Base-by-base conservation (phyloP, 2,888 invertebrate genomes). In the Calephelis perditalis region DNA sequence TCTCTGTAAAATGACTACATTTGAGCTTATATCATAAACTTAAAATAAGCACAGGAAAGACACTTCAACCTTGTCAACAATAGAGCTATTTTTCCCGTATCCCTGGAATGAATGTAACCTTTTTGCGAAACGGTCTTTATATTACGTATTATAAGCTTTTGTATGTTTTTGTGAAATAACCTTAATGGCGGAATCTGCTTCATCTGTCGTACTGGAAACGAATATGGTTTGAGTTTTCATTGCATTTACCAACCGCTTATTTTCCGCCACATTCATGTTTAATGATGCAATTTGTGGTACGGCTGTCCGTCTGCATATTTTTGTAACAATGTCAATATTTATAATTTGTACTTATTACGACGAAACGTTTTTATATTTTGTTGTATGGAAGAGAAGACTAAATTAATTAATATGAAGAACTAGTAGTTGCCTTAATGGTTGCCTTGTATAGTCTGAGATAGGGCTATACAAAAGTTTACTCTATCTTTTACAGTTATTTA, bases 191-290 rank as follows among this genome's bases (percentile, higher is more conserved):
- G 26, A 26, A 35, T 52, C 35, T 52, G 52, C 52, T 52, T 52
- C 26, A 52, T 26, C 26, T 26, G 52, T 52, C 52, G 52, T 52
- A 52, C 35, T 52, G 26, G 26, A 52, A 52, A 52, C 52, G 26
- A 52, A 52, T 52, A 52, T 35, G 52, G 35, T 52, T 52, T 52
- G 26, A 52, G 52, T 2, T 52, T 52, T 7, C 52, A 52, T 52
- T 52, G 35, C 52, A 35, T 52, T 52, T 9, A 52, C 26, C 26
- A 44, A 57, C 57, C 57, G 57, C 57, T 44, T 57, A 57, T 57
- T 57, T 44, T 45, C 57, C 45, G 36, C 44, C 44, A 57, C 57
- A 44, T 57, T 56, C 26, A 45, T 35, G 26, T 26, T 57, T 44
- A 45, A 45, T n/a, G 57, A n/a, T 11, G 8, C 35, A 45, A 45